Base-by-base conservation (phyloP, 2,888 invertebrate species). In the Cactoblastis cactorum region DNA sequence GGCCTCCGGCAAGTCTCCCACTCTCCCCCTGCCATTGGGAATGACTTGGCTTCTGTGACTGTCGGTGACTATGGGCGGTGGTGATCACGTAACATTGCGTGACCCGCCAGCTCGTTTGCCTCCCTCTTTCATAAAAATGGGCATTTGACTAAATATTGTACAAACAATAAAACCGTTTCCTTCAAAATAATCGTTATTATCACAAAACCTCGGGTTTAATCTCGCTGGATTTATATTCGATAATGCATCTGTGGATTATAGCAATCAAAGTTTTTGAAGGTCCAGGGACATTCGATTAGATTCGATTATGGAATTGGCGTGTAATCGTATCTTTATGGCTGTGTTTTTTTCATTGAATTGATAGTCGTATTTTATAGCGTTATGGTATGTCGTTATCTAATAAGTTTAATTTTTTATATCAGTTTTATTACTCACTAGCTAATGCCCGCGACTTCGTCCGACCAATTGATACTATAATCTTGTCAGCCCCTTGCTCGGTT, bases 211-310 rank as follows among this genome's bases (percentile, higher is more conserved):
- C 76, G 70, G 69, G 69, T 50, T 54, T 80, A 77, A 82, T 83
- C 81, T 54, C 52, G 49, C 43, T 61, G 76, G 80, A 84, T 85
- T 83, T 83, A 65, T 71, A 61, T 45, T 18, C 39, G 32, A 51
- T 80, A 77, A 80, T 81, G 74, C 65, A 58, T 17, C 61, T 58
- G 54, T 56, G 71, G 76, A 78, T 83, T 81, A 79, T 53, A 61
- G 58, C 80, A 87, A 86, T 84, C 83, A 83, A 77, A 77, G 77
- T 70, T 71, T 71, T 66, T 59, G 78, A 81, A 84, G 80, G 83
- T 79, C 75, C 67, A 53, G 54, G 53, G 35, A 58, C 15, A 56
- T 51, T 41, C 66, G 74, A 74, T 72, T 61, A 67, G 54, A 59
- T 50, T 61, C 43, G 56, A 54, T 56, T 69, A 68, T 70, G 65